A percentile compares a stretch with the other conserved stretches of the same genome.
These are phyloP conservation scores for Aphis craccivora DNA, from an alignment of 1,140 invertebrate genomes.

Conservation along the genomic window DNA sequence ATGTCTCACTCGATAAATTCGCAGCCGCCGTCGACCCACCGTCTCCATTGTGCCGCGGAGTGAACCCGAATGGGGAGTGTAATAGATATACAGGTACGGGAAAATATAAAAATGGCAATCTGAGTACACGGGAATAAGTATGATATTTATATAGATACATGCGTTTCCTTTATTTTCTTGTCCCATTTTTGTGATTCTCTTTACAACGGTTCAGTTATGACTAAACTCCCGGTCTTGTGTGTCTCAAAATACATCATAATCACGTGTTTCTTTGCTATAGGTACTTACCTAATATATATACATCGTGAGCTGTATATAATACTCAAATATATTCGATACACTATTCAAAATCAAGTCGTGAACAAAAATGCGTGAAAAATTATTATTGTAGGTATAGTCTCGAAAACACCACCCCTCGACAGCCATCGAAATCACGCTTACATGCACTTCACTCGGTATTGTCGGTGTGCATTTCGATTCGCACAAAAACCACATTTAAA, in stretches of 20 bases:
- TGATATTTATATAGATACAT: neutral
- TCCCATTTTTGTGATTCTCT: neutral
- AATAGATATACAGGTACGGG: neutral
- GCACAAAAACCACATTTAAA: neutral
- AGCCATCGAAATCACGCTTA: neutral
- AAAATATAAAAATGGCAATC: neutral
- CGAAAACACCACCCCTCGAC: neutral
- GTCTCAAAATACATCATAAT: neutral
- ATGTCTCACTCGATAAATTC: constrained; percentile 56
- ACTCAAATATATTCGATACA: neutral
- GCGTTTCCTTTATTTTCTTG: neutral
- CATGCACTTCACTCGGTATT: neutral
- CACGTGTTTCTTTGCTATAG: neutral
- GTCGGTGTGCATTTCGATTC: neutral
- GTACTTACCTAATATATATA: neutral
- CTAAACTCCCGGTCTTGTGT: neutral
- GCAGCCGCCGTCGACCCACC: neutral
- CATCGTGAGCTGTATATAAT: neutral
- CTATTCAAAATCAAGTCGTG: neutral
- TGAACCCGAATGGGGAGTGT: neutral
- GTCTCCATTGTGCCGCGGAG: neutral
- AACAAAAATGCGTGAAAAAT: neutral
- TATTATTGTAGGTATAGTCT: neutral
- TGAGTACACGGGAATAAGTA: neutral
- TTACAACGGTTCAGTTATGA: neutral